Base-by-base conservation (phyloP, 1,140 invertebrate species). In the Calosoma granatense region DNA sequence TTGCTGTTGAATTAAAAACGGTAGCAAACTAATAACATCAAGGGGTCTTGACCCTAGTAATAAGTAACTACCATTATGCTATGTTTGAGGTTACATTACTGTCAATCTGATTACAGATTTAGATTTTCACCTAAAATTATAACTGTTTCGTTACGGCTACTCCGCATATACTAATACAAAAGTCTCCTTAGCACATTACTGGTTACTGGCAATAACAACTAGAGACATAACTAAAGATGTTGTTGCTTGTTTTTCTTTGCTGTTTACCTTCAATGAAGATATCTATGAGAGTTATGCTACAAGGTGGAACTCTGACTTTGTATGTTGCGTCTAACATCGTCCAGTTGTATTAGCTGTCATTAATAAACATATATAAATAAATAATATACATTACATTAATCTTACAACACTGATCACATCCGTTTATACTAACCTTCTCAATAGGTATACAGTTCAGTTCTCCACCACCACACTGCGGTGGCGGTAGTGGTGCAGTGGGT, bases 391-490 rank as follows among this genome's bases (percentile, higher is more conserved):
- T 53, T 56, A 56, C n/a, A n/a, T 6, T 36, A 9, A 9, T 36
- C n/a, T 9, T 36, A 36, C 6, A 9, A n/a, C 26, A 36, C 6
- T 36, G 6, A 36, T 36, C 26, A 9, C 26, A 36, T n/a, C n/a
- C 6, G 6, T 36, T 36, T 36, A 6, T 36, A 21, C 26, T 79
- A 61, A 83, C 74, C 70, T 81, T 81, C 67, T 90, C 87, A 64
- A 91, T 88, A 26, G 87, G 87, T 63, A 91, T 89, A 56, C 86
- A 80, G 1, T 84, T 86, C 30, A 91, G 72, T 67, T 91, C 88
- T 19, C 88, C 88, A 3, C 87, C 86, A 2, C 84, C 75, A 65
- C 81, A 82, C 1, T 82, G 78, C 14, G 80, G 81, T 0, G 80
- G 78, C 12, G 77, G 78, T 47, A 65, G 53, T 15, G 67, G 70